Conservation (phyloP, 1,140 invertebrate genomes). For the Araneus ventricosus region DNA sequence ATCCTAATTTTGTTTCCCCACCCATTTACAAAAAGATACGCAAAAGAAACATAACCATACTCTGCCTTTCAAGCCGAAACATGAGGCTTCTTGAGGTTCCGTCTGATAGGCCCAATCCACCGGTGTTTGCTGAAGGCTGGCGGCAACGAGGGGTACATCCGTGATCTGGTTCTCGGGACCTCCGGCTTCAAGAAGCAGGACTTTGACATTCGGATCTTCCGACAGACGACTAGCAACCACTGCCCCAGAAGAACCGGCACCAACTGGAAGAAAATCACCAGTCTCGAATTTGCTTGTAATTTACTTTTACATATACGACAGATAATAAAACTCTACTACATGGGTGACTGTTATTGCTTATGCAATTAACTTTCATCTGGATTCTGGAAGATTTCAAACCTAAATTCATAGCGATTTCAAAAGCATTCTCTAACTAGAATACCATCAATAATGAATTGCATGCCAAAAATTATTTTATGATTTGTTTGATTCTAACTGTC, state of each 20-base stretch:
- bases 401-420: too few species aligned
- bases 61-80: conserved; percentile 87
- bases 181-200: conserved; percentile 93
- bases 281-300: too few species aligned
- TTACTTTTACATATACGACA: too few species aligned
- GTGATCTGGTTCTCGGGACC: conserved; percentile 94
- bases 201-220: conserved; percentile 83
- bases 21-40: background rate
- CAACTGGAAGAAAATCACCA: conserved; percentile 84
- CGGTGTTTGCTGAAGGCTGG: conserved; percentile 91
- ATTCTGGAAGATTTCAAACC: too few species aligned
- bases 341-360: too few species aligned
- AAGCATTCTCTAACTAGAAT: too few species aligned
- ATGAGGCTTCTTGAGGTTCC: conserved; percentile 90
- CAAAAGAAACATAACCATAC: conserved; percentile 79
- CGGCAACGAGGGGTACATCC: conserved; percentile 91
- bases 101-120: conserved; percentile 92
- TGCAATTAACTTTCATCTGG: too few species aligned
- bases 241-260: conserved; percentile 95
- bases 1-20: too few species aligned
- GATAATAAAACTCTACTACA: too few species aligned
- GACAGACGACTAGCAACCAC: conserved; percentile 95
- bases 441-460: too few species aligned
- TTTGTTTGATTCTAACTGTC: too few species aligned
- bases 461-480: too few species aligned